Percentiles rank a stretch among this genome's conserved stretches.
Conservation (phyloP, 2,888 invertebrate genomes). For the Cosmorhoe ocellata region DNA sequence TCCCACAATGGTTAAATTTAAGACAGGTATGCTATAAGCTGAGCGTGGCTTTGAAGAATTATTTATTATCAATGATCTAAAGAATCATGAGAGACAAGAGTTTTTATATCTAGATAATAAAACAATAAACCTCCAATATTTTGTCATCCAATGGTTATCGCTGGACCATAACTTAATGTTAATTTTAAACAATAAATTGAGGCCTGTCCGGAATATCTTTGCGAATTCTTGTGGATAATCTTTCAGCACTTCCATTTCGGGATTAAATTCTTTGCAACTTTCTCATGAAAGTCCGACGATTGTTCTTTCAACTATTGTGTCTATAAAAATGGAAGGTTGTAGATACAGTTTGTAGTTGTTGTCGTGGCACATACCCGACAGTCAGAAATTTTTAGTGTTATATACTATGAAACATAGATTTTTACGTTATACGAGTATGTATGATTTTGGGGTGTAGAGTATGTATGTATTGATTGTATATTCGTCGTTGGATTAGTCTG, state of each 20-base stretch:
- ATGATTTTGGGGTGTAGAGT: no score
- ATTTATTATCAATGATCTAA: no score
- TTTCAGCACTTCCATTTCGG: conserved; percentile 34
- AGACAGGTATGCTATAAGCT: no score
- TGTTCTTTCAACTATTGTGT: conserved; percentile 16
- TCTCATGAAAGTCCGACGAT: conserved; percentile 16
- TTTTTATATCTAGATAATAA: no score
- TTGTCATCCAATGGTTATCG: conserved; percentile 27
- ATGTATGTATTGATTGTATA: no score
- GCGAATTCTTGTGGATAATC: conserved; percentile 42
- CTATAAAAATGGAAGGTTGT: conserved; percentile 13
- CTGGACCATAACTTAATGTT: conserved; percentile 38
- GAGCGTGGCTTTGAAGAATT: no score
- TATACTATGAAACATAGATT: no score
- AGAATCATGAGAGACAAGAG: no score
- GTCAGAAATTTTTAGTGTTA: no score
- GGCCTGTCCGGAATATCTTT: conserved; percentile 34
- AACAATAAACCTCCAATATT: conserved; percentile 35
- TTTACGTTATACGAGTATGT: no score
- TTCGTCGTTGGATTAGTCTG: no score
- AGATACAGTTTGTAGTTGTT: not conserved
- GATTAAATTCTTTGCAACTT: conserved; percentile 27
- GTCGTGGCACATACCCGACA: not conserved
- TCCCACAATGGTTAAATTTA: no score
- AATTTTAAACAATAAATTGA: conserved; percentile 32